Base-by-base conservation (phyloP, 1,140 invertebrate genomes). In the Bathynomus jamesi region DNA sequence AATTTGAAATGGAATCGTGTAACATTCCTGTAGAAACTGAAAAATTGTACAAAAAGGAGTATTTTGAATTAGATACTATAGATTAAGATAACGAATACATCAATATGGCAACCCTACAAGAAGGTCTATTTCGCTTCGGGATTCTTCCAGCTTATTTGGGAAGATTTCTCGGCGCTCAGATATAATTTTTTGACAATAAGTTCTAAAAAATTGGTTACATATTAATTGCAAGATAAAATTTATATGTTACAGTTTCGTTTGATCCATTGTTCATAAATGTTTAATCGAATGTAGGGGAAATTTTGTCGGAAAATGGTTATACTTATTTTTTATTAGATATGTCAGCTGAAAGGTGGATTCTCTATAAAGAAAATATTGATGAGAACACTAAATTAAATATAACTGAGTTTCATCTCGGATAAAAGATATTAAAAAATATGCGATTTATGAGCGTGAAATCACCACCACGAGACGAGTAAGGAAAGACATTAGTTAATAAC, bases 81-180 rank as follows among this genome's bases (percentile, higher is more conserved):
- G 40, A 53, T 53, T 17, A 53, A 5, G 40, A 53, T 21, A 2
- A 17, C 11, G 40, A 53, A 53, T 53, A 53, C 21, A 17, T 53
- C 2, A 21, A 53, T 53, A 3, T 53, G 40, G 21, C 21, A 21
- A 53, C 13, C 40, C 13, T 53, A 53, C 13, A 53, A 53, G 40
- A 53, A 17, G 40, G 40, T 17, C 21, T 17, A 53, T 21, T 53
- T 17, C 13, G 11, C 11, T 53, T 53, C 21, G 40, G 40, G 21
- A 53, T 53, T 53, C 40, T 53, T 53, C 40, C 40, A 53, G 40
- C 40, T 53, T 53, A 53, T 53, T 53, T 53, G 40, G 40, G 40
- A 53, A 21, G 21, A 11, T 53, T 53, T 53, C 11, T 17, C 13
- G 40, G 40, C 5, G 40, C 40, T 21, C 13, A 17, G 2, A 17